These are phyloP conservation scores for Cerastis leucographa DNA, from an alignment of 2,888 invertebrate species.

Conservation along the genomic window DNA sequence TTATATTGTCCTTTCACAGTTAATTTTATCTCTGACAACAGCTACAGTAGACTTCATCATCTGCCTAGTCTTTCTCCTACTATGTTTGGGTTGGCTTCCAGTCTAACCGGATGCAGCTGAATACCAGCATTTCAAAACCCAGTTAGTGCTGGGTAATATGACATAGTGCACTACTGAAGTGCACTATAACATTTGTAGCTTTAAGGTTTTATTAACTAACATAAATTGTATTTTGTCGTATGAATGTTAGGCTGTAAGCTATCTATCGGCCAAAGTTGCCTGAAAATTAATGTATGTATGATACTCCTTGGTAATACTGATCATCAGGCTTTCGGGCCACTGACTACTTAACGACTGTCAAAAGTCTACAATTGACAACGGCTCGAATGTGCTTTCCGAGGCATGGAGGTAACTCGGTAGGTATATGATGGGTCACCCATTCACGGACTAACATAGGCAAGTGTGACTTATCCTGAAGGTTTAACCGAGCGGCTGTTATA, in stretches of 20 bases:
- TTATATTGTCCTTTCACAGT: not conserved
- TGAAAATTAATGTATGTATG: not conserved
- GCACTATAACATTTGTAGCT: no score
- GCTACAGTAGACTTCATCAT: not conserved
- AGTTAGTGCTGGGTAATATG: not conserved
- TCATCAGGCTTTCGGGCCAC: not conserved
- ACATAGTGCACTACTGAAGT: no score
- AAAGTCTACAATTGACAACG: not conserved
- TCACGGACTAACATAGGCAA: not conserved
- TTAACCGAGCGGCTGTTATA: not conserved
- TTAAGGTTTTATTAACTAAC: no score
- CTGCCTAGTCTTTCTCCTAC: not conserved
- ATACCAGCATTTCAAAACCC: not conserved
- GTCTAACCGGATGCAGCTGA: not conserved
- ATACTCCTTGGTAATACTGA: not conserved
- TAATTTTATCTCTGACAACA: not conserved
- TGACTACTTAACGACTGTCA: not conserved
- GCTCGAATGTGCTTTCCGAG: not conserved
- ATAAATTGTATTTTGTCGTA: no score
- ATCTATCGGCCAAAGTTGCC: no score
- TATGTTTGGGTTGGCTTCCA: not conserved
- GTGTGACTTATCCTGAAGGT: not conserved
- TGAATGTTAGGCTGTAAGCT: no score
- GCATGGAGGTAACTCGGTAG: not conserved
- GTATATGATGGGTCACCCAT: not conserved